These are phyloP conservation scores for Agapornis canus DNA, from an alignment of 2,797 vertebrate genomes.

Conservation along the genomic window DNA sequence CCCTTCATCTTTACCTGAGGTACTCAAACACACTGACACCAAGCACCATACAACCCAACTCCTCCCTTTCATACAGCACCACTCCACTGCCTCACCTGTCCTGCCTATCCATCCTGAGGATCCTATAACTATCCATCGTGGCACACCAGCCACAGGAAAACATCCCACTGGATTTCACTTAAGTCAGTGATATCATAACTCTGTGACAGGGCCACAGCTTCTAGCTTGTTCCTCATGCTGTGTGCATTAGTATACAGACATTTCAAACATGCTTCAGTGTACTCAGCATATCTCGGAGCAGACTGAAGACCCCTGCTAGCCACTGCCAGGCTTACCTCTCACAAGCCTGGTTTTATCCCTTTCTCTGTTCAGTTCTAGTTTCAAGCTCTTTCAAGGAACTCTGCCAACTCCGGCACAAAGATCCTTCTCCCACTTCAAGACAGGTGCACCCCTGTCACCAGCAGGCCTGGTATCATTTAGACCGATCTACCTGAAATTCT, in stretches of 20 bases:
- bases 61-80: background rate
- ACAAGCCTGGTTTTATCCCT: background rate
- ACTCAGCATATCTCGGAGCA: background rate
- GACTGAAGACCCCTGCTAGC: background rate
- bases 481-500: fast-evolving
- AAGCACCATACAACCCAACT: background rate
- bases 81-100: background rate
- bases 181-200: background rate
- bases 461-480: background rate
- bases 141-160: background rate
- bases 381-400: background rate
- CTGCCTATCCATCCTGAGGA: background rate
- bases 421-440: background rate
- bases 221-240: background rate
- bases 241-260: background rate
- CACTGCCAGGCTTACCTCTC: background rate
- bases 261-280: background rate
- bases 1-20: background rate
- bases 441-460: background rate
- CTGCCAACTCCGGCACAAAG: background rate
- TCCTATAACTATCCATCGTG: background rate
- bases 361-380: background rate
- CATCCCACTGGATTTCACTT: background rate
- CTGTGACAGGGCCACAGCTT: too few species aligned
- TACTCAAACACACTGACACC: background rate